Base-by-base conservation (phyloP, 2,113 vertebrate species). In the Noctilio leporinus region DNA sequence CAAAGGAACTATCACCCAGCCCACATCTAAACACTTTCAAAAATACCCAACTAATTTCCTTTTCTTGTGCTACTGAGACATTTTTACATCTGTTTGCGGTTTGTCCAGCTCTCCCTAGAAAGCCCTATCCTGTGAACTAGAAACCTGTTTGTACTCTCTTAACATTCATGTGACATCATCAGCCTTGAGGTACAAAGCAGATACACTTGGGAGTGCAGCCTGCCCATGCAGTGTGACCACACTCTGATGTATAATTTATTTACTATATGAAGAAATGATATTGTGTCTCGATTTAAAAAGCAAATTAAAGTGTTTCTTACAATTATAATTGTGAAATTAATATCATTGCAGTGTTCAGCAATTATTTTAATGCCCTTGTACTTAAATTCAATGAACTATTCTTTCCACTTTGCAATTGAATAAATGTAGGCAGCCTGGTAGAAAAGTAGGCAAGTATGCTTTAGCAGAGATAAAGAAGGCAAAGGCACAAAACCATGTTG, bases 311-410 rank as follows among this genome's bases (percentile, higher is more conserved):
- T 72, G 6, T 65, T 81, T 82, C 64, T 81, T 81, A 57, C 2
- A n/a, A 35, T 81, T 17, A 76, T 0, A 55, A 2, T 10, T 28
- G 12, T n/a, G 64, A 76, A 91, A 35, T 20, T 14, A 62, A 19
- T 77, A 35, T 0, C 55, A 72, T 73, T 89, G 14, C 73, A 28
- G 65, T 89, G 89, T 84, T 49, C 19, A 40, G 7, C 20, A 69
- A 92, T 65, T 4, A 67, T 57, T 78, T 80, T 55, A 92, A 5
- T 55, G 7, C 30, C 14, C 24, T 89, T 72, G 19, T 16, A 43
- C 2, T 64, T 83, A 57, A 95, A 65, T 65, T 78, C 33, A 87
- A 40, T 72, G 24, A 43, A 70, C 28, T 88, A 10, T 82, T 19
- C 14, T 78, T 30, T 85, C 15, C 10, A 43, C 1, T 70, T 70